These are phyloP conservation scores for Sitophilus oryzae DNA, from an alignment of 1,140 invertebrate genomes.

Conservation along the genomic window DNA sequence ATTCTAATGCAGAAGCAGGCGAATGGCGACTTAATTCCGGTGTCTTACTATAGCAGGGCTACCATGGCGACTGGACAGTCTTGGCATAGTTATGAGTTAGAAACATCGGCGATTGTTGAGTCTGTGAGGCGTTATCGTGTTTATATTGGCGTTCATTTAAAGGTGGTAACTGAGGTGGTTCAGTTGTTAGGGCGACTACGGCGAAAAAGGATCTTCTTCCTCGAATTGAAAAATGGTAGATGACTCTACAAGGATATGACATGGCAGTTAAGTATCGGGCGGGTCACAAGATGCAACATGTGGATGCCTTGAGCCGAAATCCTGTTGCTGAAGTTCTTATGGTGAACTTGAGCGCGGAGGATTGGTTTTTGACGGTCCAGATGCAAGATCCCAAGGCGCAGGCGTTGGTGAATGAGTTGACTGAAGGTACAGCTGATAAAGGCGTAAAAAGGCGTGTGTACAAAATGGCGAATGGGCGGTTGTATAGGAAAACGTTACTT, in stretches of 20 bases:
- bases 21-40: neutral
- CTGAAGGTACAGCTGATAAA: neutral
- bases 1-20: constrained; percentile 11
- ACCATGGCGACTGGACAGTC: neutral
- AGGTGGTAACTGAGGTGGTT: constrained; percentile 26
- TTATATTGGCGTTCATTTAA: neutral
- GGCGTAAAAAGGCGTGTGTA: constrained; percentile 29
- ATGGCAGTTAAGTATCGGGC: constrained; percentile 34
- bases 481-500: constrained; percentile 10
- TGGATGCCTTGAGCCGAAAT: constrained; percentile 37
- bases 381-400: constrained; percentile 19
- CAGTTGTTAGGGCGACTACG: constrained; percentile 31
- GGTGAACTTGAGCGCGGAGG: constrained; percentile 7
- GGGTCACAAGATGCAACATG: constrained; percentile 33
- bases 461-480: constrained; percentile 26
- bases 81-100: neutral
- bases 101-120: constrained; percentile 10
- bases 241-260: constrained; percentile 33
- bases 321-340: constrained; percentile 3
- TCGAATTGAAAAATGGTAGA: constrained; percentile 27
- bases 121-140: neutral
- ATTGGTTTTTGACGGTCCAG: constrained; percentile 24
- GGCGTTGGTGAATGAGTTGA: neutral
- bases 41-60: neutral
- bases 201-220: constrained; percentile 36